Conservation (phyloP, 2,888 invertebrate genomes). For the Thecophora atra region DNA sequence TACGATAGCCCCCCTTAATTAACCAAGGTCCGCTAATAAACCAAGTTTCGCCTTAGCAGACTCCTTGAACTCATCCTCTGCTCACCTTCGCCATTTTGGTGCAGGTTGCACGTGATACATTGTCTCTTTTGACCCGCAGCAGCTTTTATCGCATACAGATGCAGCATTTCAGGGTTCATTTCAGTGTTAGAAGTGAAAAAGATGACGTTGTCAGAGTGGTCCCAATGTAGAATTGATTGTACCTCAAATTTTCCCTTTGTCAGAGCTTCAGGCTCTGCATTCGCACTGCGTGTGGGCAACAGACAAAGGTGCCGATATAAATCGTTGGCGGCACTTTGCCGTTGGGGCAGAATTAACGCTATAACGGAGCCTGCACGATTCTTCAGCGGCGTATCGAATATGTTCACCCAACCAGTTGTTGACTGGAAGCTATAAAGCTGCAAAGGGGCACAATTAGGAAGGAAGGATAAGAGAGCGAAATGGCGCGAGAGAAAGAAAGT, state of each 20-base stretch:
- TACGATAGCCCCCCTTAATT: too few relatives aligned
- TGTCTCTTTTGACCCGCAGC: constrained; percentile 65
- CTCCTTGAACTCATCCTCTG: background rate
- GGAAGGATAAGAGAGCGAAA: too few relatives aligned
- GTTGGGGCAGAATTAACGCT: constrained; percentile 78
- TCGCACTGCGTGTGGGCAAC: constrained; percentile 65
- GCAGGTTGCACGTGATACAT: constrained; percentile 80
- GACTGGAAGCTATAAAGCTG: constrained; percentile 57
- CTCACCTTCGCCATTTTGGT: constrained; percentile 35
- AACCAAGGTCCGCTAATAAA: too few relatives aligned
- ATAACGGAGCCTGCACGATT: constrained; percentile 75
- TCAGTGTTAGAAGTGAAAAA: constrained; percentile 87
- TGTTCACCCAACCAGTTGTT: constrained; percentile 80
- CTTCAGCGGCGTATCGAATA: constrained; percentile 77
- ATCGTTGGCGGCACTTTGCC: constrained; percentile 66
- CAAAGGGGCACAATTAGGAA: background rate
- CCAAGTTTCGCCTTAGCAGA: too few relatives aligned
- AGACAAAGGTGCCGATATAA: constrained; percentile 75
- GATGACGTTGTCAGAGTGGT: constrained; percentile 71
- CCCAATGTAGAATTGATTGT: constrained; percentile 79
- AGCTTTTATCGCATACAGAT: constrained; percentile 78
- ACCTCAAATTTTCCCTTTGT: constrained; percentile 77
- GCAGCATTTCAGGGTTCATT: constrained; percentile 79
- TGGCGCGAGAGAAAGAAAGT: too few relatives aligned
- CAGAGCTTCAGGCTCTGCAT: constrained; percentile 63